phyloP scores from a whole-genome alignment of 2,113 vertebrate species.

The Nothobranchius furzeri region DNA sequence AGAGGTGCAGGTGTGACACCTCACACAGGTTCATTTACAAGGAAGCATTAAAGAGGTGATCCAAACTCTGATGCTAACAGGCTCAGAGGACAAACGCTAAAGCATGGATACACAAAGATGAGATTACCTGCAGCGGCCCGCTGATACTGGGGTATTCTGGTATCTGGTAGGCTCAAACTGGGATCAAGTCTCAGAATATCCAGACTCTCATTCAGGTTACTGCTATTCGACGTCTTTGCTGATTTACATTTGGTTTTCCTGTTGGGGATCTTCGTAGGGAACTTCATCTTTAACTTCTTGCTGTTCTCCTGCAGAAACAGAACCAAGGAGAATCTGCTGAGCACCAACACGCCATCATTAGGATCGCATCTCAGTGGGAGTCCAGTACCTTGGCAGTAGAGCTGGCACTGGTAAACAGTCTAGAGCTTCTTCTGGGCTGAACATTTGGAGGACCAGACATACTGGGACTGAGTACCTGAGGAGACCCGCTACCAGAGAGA shows the following conservation, averaged over 20 bases:
- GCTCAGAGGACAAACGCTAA: too few species aligned
- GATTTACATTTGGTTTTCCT: slow-evolving; percentile 98
- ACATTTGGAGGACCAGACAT: slow-evolving; percentile 95
- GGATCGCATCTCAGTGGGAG: too few species aligned
- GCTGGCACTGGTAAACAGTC: slow-evolving; percentile 96
- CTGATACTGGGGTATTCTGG: slow-evolving; percentile 91
- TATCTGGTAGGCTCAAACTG: slow-evolving; percentile 82
- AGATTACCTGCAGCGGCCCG: slow-evolving; percentile 91
- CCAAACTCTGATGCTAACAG: too few species aligned
- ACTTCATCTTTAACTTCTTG: slow-evolving; percentile 99
- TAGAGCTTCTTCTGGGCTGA: slow-evolving; percentile 94
- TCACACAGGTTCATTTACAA: too few species aligned
- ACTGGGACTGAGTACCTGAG: slow-evolving; percentile 98
- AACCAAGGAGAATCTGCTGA: not conserved
- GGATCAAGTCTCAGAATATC: slow-evolving; percentile 96
- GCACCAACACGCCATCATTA: not conserved
- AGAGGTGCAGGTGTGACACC: too few species aligned
- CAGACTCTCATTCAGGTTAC: slow-evolving; percentile 93
- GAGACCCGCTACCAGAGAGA: slow-evolving; percentile 84
- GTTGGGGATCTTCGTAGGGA: slow-evolving; percentile 97
- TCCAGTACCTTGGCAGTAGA: slow-evolving; percentile 91
- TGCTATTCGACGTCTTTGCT: slow-evolving; percentile 91
- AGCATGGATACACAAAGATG: not conserved
- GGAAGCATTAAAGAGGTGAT: too few species aligned
- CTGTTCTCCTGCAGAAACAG: slow-evolving; percentile 89